Evolutionary conservation across 2,113 vertebrate genomes (phyloP).

Genomic region (Fulica atra): DNA sequence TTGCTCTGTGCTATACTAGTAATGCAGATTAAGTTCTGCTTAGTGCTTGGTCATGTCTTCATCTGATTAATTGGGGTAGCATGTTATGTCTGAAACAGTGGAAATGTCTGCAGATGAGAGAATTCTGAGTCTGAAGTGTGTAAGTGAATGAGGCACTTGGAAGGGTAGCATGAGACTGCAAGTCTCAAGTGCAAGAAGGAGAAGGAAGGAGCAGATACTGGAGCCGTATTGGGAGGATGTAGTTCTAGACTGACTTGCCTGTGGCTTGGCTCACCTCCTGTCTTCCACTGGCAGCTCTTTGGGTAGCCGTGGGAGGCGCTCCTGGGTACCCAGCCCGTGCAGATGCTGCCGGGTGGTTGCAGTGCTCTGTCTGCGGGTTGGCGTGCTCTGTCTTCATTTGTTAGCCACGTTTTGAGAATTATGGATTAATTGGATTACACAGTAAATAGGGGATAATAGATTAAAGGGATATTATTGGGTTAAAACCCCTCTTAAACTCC

Average conservation of each 20-base stretch:
- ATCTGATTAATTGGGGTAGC: neutral
- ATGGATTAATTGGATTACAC: conserved; percentile 41
- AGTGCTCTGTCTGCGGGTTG: neutral
- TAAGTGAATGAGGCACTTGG: neutral
- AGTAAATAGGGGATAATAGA: conserved; percentile 45
- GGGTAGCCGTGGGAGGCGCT: neutral
- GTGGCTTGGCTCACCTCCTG: neutral
- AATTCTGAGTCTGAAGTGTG: neutral
- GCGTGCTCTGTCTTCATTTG: neutral
- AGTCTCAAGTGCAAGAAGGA: neutral
- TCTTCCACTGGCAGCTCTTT: neutral
- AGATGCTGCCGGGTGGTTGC: rapidly evolving
- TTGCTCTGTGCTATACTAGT: neutral
- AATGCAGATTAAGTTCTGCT: neutral
- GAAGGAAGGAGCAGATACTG: neutral
- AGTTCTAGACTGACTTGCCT: rapidly evolving
- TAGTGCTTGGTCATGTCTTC: neutral
- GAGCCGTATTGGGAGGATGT: neutral
- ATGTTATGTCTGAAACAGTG: too few relatives aligned
- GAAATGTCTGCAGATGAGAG: too few relatives aligned
- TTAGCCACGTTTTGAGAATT: conserved; percentile 21
- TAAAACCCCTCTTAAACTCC: conserved; percentile 43
- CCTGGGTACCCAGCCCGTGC: neutral
- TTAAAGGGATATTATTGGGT: conserved; percentile 60
- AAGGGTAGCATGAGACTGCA: neutral